These are phyloP conservation scores for Drosophila phalerata DNA, from an alignment of 2,888 invertebrate species.

Conservation along the genomic window DNA sequence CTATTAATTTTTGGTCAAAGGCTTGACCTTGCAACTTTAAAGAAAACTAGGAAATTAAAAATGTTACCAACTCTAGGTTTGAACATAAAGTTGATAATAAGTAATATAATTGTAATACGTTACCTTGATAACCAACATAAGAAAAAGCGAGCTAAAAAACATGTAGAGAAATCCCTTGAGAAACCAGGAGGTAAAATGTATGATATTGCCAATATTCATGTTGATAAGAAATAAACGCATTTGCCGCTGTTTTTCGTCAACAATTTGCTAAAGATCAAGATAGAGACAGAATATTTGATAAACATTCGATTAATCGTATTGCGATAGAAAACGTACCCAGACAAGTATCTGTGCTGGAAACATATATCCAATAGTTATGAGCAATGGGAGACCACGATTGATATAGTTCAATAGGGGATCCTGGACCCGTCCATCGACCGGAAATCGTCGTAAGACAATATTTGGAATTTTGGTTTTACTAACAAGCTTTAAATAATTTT, in stretches of 20 bases:
- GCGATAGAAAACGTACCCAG: conserved; percentile 83
- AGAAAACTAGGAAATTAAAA: too few species aligned
- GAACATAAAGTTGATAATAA: too few species aligned
- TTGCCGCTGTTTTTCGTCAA: conserved; percentile 42
- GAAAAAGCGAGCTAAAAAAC: conserved; percentile 87
- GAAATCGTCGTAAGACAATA: conserved; percentile 65
- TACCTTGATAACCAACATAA: conserved; percentile 86
- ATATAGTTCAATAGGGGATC: conserved; percentile 89
- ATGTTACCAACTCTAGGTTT: too few species aligned
- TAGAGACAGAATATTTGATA: not conserved
- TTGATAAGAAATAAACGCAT: conserved; percentile 63
- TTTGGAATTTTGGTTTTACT: conserved; percentile 24
- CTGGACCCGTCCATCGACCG: conserved; percentile 86
- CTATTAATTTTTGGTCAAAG: too few species aligned
- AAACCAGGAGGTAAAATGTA: conserved; percentile 94
- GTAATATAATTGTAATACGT: not conserved
- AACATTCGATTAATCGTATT: not conserved
- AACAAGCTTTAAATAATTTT: conserved; percentile 79
- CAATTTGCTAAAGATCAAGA: conserved; percentile 49
- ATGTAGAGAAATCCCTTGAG: conserved; percentile 89
- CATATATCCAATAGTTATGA: conserved; percentile 91
- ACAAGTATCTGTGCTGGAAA: conserved; percentile 91
- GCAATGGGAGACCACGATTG: conserved; percentile 89
- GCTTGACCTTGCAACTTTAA: too few species aligned
- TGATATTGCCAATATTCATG: conserved; percentile 87